Conservation (phyloP, 2,888 invertebrate genomes). For the Agrotis segetum region DNA sequence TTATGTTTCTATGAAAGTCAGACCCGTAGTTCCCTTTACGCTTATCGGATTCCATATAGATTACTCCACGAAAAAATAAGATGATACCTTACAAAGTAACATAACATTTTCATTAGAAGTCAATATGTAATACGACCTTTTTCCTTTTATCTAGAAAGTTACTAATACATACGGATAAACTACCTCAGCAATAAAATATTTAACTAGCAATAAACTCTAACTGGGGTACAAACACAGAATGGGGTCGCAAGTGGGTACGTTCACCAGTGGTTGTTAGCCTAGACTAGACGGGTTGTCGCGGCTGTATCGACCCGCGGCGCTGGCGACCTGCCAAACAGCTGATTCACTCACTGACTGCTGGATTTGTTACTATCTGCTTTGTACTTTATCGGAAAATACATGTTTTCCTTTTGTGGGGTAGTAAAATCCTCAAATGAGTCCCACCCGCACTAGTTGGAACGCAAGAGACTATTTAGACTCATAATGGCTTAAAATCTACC, state of each 20-base stretch:
- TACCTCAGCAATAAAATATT: conserved; percentile 33
- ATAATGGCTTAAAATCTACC: too few relatives aligned
- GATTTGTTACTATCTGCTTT: conserved; percentile 12
- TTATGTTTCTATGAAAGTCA: not conserved
- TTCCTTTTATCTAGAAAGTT: not conserved
- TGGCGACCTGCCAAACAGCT: conserved; percentile 66
- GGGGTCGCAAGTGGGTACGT: conserved; percentile 44
- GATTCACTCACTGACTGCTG: conserved; percentile 36
- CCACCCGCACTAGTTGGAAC: too few relatives aligned
- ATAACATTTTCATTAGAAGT: not conserved
- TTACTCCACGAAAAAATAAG: conserved; percentile 1
- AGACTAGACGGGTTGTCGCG: conserved; percentile 55
- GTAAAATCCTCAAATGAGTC: too few relatives aligned
- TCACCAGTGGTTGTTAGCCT: conserved; percentile 25
- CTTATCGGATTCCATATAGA: conserved; percentile 2
- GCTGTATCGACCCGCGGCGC: conserved; percentile 62
- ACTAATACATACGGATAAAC: not conserved
- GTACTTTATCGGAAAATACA: conserved; percentile 18
- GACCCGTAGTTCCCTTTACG: not conserved
- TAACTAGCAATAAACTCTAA: conserved; percentile 36
- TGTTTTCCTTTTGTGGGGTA: not conserved
- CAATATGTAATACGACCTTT: not conserved
- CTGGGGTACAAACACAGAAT: conserved; percentile 50
- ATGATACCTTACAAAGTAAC: not conserved
- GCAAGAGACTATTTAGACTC: too few relatives aligned